Conservation (phyloP, 2,113 vertebrate genomes). For the Xenotilapia leptura region DNA sequence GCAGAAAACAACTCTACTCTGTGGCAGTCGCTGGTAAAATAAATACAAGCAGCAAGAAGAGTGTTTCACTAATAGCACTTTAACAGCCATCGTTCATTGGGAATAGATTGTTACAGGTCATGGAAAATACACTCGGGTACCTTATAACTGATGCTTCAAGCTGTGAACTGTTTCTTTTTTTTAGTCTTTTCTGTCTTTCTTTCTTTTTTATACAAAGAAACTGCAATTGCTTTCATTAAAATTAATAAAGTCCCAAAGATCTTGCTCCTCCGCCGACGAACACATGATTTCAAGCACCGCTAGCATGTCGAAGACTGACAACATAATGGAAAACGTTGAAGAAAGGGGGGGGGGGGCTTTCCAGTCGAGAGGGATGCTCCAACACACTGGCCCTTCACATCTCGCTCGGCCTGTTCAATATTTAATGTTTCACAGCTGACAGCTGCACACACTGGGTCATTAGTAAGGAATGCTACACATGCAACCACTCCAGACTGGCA, state of each 20-base stretch:
- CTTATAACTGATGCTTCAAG: conserved; percentile 5
- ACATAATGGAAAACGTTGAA: conserved; percentile 41
- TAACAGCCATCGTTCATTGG: conserved; percentile 5
- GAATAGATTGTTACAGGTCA: background rate
- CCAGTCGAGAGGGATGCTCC: conserved; percentile 39
- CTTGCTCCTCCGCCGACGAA: conserved; percentile 3
- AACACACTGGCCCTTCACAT: conserved; percentile 56
- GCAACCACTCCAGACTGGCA: conserved; percentile 63
- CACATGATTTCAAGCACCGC: background rate
- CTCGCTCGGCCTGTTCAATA: conserved; percentile 58
- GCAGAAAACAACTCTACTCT: background rate
- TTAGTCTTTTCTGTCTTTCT: background rate
- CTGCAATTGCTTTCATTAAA: background rate
- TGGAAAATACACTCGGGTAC: background rate
- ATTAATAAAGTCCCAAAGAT: conserved; percentile 7
- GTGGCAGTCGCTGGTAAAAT: background rate
- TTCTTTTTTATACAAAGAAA: background rate
- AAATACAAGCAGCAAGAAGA: conserved; percentile 14
- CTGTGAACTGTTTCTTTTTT: background rate
- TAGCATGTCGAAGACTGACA: conserved; percentile 36
- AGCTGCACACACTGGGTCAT: conserved; percentile 70
- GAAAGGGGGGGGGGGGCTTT: background rate
- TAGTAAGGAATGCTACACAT: conserved; percentile 71
- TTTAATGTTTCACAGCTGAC: conserved; percentile 72
- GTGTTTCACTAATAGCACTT: conserved; percentile 13